A percentile compares a stretch with the other conserved stretches of the same genome.
These are phyloP conservation scores for Thelaira solivaga DNA, from an alignment of 2,888 invertebrate species.

Conservation along the genomic window DNA sequence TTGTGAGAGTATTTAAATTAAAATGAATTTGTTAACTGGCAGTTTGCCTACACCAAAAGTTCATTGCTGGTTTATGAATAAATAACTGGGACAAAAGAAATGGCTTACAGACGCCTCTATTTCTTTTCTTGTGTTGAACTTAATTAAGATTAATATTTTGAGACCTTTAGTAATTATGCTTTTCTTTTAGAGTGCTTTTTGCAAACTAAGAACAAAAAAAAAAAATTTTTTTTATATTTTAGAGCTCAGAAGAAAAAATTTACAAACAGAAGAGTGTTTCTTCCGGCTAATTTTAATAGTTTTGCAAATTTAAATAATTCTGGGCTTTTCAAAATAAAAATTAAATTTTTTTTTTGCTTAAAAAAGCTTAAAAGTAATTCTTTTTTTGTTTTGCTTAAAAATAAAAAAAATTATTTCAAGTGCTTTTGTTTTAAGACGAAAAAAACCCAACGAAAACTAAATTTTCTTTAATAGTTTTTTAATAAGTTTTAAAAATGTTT, in stretches of 20 bases:
- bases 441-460: not conserved
- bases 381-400: not conserved
- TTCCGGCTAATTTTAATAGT: not conserved
- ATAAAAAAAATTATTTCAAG: conserved; percentile 36
- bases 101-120: not conserved
- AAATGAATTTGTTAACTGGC: conserved; percentile 44
- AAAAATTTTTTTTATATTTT: too few species aligned
- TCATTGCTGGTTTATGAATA: conserved; percentile 1
- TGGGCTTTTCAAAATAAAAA: too few species aligned
- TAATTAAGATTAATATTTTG: conserved; percentile 60
- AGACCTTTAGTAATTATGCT: conserved; percentile 42
- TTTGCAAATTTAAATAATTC: not conserved
- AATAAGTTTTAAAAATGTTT: conserved; percentile 36
- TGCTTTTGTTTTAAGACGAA: conserved; percentile 9
- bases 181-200: not conserved
- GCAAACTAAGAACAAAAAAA: too few species aligned
- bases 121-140: conserved; percentile 13
- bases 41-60: conserved; percentile 35
- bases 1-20: conserved; percentile 25
- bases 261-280: too few species aligned
- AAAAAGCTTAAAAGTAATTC: conserved; percentile 6
- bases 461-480: conserved; percentile 49
- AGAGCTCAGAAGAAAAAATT: too few species aligned
- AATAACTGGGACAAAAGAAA: conserved; percentile 43
- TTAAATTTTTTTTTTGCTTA: too few species aligned